A percentile compares a stretch with the other conserved stretches of the same genome.
These are phyloP conservation scores for Drosophila birchii DNA, from an alignment of 2,888 invertebrate species.

Conservation along the genomic window DNA sequence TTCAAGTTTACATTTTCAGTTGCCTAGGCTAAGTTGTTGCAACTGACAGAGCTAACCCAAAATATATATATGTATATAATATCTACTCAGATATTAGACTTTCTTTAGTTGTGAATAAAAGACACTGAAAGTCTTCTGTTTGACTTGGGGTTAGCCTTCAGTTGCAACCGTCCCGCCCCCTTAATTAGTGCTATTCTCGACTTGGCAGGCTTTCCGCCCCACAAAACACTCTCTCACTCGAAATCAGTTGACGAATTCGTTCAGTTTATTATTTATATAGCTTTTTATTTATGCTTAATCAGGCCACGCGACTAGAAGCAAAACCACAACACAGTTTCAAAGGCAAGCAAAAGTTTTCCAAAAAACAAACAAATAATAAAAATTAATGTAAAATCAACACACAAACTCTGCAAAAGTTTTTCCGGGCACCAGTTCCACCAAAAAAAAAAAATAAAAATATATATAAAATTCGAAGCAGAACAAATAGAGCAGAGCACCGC, in stretches of 20 bases:
- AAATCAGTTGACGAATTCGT: conserved; percentile 62
- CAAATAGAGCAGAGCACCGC: conserved; percentile 50
- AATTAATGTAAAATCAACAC: conserved; percentile 39
- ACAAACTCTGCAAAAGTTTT: conserved; percentile 66
- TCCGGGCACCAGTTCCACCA: conserved; percentile 59
- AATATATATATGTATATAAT: too few species aligned
- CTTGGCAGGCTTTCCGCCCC: conserved; percentile 85
- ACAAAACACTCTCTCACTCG: conserved; percentile 52
- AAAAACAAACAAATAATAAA: conserved; percentile 39
- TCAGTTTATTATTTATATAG: conserved; percentile 32
- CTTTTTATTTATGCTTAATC: conserved; percentile 40
- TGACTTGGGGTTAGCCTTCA: conserved; percentile 65
- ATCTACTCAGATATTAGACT: neutral
- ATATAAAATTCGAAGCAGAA: conserved; percentile 25
- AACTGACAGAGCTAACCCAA: neutral
- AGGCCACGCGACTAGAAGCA: conserved; percentile 36
- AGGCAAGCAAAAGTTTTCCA: conserved; percentile 49
- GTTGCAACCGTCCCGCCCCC: conserved; percentile 82
- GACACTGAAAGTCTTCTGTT: neutral
- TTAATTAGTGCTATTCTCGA: conserved; percentile 84
- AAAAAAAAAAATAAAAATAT: conserved; percentile 42
- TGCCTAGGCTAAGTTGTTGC: conserved; percentile 79
- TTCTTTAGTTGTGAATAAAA: neutral
- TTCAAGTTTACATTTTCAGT: conserved; percentile 42
- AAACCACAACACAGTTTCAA: conserved; percentile 63